A percentile compares a stretch with the other conserved stretches of the same genome.
These are phyloP conservation scores for Camelus bactrianus DNA, from an alignment of 2,113 vertebrate genomes.

Conservation along the genomic window DNA sequence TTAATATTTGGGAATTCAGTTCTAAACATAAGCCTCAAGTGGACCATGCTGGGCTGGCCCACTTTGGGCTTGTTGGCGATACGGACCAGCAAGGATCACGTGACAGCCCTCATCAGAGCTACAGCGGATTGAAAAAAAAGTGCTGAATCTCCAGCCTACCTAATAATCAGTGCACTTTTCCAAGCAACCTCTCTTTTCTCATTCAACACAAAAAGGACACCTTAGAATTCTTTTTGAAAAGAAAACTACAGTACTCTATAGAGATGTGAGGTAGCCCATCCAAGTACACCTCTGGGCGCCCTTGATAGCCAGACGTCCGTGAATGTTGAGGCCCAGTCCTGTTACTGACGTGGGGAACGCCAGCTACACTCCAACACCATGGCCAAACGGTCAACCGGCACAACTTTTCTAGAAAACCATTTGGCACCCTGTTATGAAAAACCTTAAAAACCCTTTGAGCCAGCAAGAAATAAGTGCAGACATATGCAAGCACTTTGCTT, in stretches of 20 bases:
- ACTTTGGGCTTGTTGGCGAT: not conserved
- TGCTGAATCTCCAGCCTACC: not conserved
- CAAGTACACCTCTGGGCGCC: not conserved
- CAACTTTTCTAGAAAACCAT: not conserved
- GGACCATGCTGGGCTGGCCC: not conserved
- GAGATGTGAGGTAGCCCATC: not conserved
- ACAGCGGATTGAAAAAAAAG: not conserved
- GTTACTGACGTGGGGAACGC: not conserved
- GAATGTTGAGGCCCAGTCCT: not conserved
- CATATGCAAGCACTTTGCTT: not conserved
- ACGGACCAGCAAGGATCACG: not conserved
- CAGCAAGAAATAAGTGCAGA: not conserved
- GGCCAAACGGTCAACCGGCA: no score
- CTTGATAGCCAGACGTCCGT: not conserved
- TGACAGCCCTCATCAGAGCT: not conserved
- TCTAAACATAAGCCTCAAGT: not conserved
- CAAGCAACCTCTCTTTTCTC: not conserved
- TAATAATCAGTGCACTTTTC: not conserved
- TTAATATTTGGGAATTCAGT: conserved; percentile 44
- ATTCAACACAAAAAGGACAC: not conserved
- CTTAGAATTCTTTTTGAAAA: conserved; percentile 16
- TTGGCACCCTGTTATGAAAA: not conserved
- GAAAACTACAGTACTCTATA: not conserved
- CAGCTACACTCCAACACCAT: not conserved
- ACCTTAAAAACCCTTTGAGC: not conserved